Evolutionary conservation across 2,888 invertebrate genomes (phyloP), one percentile per base, ranked within the genome.

Genomic region (Lasiommata megera): DNA sequence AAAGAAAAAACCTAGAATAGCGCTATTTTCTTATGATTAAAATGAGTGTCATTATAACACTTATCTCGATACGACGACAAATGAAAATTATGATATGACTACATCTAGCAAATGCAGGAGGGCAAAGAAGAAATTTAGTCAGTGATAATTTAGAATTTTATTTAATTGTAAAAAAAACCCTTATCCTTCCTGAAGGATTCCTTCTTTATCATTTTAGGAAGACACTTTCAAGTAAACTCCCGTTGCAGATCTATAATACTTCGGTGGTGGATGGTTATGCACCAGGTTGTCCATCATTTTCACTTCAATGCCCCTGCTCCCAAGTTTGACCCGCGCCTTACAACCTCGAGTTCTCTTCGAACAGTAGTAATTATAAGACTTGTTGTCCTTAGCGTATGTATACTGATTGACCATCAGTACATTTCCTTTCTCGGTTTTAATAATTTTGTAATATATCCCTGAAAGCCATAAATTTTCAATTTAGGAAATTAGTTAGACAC

Each of bases 351-450:
- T 23, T 11, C 47, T 64, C 56, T 67, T 68, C 0, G 72, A 72
- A 29, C 71, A 73, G 51, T 73, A 72, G 43, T 64, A 72, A 11
- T 67, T 61, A 6, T 54, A 52, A 0, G 66, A 60, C 3, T 58
- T 61, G 9, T 61, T 67, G 43, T 64, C 68, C 56, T 72, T 68
- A 0, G 67, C 65, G 34, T 64, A 75, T 0, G 76, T 76, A 46
- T 64, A 75, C 0, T 61, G 61, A n/a, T 70, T 67, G 28, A 73
- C 29, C 74, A 76, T 70, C 6, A 78, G 48, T 6, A 75, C 46
- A 29, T 55, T 23, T 36, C 60, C 58, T 16, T 68, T 70, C 0
- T 64, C 64, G n/a, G 61, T 63, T 23, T 12, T 38, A 34, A 61
- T 54, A 36, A 61, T 43, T 16, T 58, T 34, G 36, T 56, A 61